Conservation (phyloP, 2,113 vertebrate species). For the Todiramphus chloris region DNA sequence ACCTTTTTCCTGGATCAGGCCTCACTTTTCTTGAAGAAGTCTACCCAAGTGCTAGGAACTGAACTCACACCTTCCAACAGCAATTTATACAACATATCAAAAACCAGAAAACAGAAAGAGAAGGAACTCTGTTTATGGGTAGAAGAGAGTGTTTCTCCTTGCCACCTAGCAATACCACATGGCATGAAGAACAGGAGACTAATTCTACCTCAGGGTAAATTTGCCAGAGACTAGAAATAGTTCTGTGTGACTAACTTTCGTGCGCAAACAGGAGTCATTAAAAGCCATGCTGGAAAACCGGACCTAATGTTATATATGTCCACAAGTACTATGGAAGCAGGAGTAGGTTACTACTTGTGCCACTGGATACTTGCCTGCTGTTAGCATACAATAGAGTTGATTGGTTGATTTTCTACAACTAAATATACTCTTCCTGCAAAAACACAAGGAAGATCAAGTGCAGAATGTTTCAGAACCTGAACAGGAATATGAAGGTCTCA, state of each 20-base stretch:
- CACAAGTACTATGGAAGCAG: background rate
- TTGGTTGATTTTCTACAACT: background rate
- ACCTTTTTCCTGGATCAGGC: background rate
- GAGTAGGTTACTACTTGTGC: background rate
- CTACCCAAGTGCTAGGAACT: background rate
- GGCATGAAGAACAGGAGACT: background rate
- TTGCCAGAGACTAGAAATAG: background rate
- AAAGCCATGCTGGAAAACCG: background rate
- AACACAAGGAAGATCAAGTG: background rate
- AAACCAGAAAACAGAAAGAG: background rate
- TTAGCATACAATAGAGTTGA: background rate
- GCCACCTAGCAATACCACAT: rapidly evolving
- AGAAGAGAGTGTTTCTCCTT: background rate
- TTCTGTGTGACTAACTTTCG: background rate
- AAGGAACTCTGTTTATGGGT: background rate
- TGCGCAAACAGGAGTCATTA: background rate
- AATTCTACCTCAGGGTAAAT: background rate
- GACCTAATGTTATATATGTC: background rate
- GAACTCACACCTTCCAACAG: background rate
- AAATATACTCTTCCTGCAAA: background rate
- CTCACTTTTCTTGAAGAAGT: background rate
- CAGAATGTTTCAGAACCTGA: background rate
- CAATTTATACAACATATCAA: background rate
- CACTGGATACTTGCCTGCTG: background rate
- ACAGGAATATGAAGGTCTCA: background rate